These are phyloP conservation scores for Leucoraja erinaceus DNA, from an alignment of 2,113 vertebrate species.

Conservation along the genomic window DNA sequence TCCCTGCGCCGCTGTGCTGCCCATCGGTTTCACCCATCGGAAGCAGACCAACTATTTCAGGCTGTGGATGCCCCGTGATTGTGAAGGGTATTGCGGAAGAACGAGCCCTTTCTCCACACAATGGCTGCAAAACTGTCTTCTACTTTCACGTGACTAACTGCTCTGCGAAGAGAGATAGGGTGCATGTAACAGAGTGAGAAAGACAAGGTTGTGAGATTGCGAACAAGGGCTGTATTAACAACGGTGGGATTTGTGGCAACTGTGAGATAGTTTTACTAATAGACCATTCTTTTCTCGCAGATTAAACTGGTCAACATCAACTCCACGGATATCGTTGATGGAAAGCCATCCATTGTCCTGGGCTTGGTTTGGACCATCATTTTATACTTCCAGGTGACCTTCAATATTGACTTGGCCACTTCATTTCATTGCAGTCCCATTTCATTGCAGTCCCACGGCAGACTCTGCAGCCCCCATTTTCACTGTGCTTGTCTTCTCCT, in stretches of 20 bases:
- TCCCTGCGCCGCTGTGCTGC: no score
- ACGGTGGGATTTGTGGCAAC: not conserved
- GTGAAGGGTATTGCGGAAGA: not conserved
- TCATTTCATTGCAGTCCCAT: not conserved
- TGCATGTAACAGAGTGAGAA: not conserved
- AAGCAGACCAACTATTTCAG: no score
- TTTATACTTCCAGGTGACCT: slow-evolving; percentile 88
- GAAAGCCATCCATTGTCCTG: slow-evolving; percentile 85
- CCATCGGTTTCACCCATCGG: not conserved
- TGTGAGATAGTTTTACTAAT: not conserved
- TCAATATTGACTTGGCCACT: not conserved
- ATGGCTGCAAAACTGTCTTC: not conserved
- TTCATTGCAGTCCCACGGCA: slow-evolving; percentile 1
- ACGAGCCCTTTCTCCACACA: not conserved
- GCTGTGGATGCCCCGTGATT: not conserved
- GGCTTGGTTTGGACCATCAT: slow-evolving; percentile 96
- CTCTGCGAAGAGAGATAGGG: not conserved
- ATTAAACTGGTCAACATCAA: slow-evolving; percentile 98
- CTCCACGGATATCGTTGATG: slow-evolving; percentile 91
- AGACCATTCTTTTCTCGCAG: slow-evolving; percentile 54
- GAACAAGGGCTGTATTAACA: not conserved
- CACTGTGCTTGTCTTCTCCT: not conserved
- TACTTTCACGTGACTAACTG: not conserved
- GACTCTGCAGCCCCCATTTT: not conserved
- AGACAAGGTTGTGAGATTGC: not conserved